Evolutionary conservation across 35 echinoderm and acorn worm genomes (phyloP), one percentile per base, ranked within the genome.

Genomic region (Stichopus chloronotus): DNA sequence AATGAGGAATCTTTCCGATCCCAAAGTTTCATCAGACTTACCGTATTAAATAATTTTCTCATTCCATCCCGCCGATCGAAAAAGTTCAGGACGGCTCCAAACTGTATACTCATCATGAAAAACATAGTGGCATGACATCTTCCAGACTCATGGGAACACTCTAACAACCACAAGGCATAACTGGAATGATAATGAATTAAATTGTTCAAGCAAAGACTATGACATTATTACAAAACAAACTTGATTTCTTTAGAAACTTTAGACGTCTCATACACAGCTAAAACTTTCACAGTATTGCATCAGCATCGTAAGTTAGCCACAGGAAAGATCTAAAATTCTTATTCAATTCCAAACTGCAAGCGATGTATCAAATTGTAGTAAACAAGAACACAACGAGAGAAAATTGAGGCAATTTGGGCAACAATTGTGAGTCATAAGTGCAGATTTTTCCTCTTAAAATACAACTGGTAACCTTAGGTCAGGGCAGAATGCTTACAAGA

Each of bases 131-230:
- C 97, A 91, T 99, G 97, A 58, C 97, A 96, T 30, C 97, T 72
- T 6, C 97, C 97, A 52, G 97, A 99, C 76, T 99, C 97, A 92
- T 99, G 97, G 19, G 97, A 99, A 79, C 97, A 99, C 76, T 99
- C 97, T 20, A 99, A 54, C 24, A 99, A 78, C 97, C 97, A 99
- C 17, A 99, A 72, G 20, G 92, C 95, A 82, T 99, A 99, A 21
- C 97, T 99, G 55, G 52, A 90, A 69, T 61, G 17, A 78, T 8
- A 76, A 85, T 10, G 23, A 19, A 85, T 85, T 25, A 16, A 9
- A 85, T 8, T 58, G 8, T 55, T 43, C 30, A 43, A 43, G 13
- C 22, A 16, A 72, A 21, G 69, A 2, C 4, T 72, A 16, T 72
- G 69, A 72, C 13, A 13, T 72, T 16, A 72, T 2, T 72, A 13